phyloP scores from a whole-genome alignment of 2,113 vertebrate species.

The Glaucidium brasilianum region DNA sequence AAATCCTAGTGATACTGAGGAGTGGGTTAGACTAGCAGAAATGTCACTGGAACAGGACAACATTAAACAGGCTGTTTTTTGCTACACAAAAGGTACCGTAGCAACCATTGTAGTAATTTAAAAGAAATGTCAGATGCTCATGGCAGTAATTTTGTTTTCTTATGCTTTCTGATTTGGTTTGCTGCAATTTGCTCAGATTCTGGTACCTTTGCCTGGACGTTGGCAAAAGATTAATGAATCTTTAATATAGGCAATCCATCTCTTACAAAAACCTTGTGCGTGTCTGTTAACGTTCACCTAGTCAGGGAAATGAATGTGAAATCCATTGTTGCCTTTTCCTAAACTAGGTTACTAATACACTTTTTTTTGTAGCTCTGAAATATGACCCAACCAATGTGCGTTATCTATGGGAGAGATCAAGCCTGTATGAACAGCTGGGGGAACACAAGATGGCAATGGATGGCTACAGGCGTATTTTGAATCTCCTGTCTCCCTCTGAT shows the following conservation, averaged over 20 bases:
- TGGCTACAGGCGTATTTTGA: conserved; percentile 91
- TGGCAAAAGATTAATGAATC: neutral
- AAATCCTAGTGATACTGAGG: conserved; percentile 94
- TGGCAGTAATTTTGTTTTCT: neutral
- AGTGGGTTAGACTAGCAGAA: conserved; percentile 95
- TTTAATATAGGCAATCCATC: neutral
- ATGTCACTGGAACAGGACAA: conserved; percentile 98
- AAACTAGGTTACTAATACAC: neutral
- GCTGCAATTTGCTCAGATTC: neutral
- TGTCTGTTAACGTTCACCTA: accelerated
- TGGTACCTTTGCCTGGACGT: neutral
- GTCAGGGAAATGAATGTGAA: neutral
- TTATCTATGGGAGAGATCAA: conserved; percentile 95
- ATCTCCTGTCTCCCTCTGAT: conserved; percentile 87
- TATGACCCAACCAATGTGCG: conserved; percentile 92
- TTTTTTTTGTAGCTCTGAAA: conserved; percentile 80
- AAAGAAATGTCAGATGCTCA: neutral
- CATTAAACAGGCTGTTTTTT: conserved; percentile 93
- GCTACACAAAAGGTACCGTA: conserved; percentile 91
- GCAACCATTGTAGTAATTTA: neutral
- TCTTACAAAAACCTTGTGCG: neutral
- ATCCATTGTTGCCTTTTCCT: neutral
- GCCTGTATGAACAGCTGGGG: conserved; percentile 91
- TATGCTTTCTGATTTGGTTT: neutral
- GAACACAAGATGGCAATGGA: conserved; percentile 98